Base-by-base conservation (phyloP, 2,888 invertebrate genomes). In the Andricus curvator region DNA sequence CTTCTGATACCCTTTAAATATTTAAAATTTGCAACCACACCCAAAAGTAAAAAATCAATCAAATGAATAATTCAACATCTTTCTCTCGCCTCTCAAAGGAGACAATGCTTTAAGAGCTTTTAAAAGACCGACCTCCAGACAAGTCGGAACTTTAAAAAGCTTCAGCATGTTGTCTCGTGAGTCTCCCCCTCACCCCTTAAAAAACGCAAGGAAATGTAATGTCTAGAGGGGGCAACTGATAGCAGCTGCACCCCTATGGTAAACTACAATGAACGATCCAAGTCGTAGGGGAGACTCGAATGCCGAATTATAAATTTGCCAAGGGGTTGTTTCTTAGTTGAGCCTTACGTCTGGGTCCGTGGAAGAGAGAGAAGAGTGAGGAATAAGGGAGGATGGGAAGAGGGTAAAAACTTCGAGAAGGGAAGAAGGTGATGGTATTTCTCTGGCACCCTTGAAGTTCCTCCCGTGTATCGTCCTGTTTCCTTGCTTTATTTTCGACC, bases 211-310 rank as follows among this genome's bases (percentile, higher is more conserved):
- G 74, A 74, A 74, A 51, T 33, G 20, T 70, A 56, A 56, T 29
- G 29, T 56, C 51, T 74, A 33, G 20, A 33, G 74, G 85, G 81
- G 82, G 81, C 82, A 84, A 87, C 87, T 89, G 89, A 89, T 89
- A 88, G 88, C 89, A 89, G 89, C 89, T 89, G 89, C 84, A 83
- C 83, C 84, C 85, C 82, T 84, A 82, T 82, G 83, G 74, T 44
- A 84, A 84, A 84, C 84, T 82, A 84, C 85, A 86, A 88, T 87
- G 81, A 83, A 79, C 83, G 84, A 85, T 85, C 79, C 62, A 62
- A 80, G 66, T 67, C 60, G 44, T 56, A 70, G 79, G 79, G 79
- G 82, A 81, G 82, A 77, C 68, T 82, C 79, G 78, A 81, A 83
- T 79, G 66, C 74, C 80, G 78, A 84, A 83, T 83, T 82, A 81